Base-by-base conservation (phyloP, 2,888 invertebrate genomes). In the Chymomyza amoena region DNA sequence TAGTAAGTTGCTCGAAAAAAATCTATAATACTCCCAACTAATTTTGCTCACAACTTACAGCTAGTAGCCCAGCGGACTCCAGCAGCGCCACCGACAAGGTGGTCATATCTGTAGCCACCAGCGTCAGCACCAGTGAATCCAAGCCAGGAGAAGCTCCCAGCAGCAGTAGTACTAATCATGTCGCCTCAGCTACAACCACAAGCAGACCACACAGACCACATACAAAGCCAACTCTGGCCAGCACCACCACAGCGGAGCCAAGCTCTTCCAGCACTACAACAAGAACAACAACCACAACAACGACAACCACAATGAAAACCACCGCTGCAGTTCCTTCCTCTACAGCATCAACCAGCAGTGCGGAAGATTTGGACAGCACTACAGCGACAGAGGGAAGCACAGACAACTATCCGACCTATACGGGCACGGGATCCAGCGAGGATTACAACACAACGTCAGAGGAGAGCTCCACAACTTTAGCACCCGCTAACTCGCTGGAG, bases 401-500 rank as follows among this genome's bases (percentile, higher is more conserved):
- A 63, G 81, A 81, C 68, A 36, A 57, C n/a, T 52, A 18, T 51
- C 63, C 60, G 6, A n/a, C 63, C 18, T 57, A 61, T 65, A 72
- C 64, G 50, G 56, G 64, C 70, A 59, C 64, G 57, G 68, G 68
- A 64, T 68, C 70, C 25, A 70, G 61, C 16, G 86, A 84, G 45
- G 74, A 77, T 18, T 51, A 66, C 56, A 85, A 66, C 20, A 76
- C 77, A 67, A 76, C 86, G n/a, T 75, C 71, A 61, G 89, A 88
- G 70, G 72, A 73, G 66, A 78, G 85, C 51, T 84, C 84, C 25
- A 87, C 88, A 66, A 88, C 90, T 45, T 70, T 81, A 61, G 80
- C 91, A 68, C 87, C 87, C 57, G 76, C 80, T 45, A 87, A 79
- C 64, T 84, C 90, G 18, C 70, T 92, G 66, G 92, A 92, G 79